Evolutionary conservation across 92 coral and sea anemone species (phyloP).

Genomic region (Epizoanthus stellaris): DNA sequence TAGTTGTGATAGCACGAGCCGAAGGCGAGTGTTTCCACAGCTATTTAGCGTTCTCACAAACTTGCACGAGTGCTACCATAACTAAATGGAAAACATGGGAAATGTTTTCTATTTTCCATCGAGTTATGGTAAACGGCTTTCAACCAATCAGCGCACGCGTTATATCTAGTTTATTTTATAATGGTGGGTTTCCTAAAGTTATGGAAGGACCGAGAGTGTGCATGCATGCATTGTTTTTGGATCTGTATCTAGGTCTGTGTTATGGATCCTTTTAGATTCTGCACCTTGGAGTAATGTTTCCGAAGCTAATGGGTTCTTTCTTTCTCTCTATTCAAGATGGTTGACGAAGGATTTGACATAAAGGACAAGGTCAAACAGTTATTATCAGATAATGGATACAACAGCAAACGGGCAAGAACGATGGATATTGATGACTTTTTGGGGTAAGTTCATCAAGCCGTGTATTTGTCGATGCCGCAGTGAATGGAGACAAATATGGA

Average conservation of each 20-base stretch:
- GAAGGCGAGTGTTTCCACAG: too few species aligned
- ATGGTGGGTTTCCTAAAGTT: too few species aligned
- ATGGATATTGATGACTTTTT: slow-evolving; percentile 99
- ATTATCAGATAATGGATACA: slow-evolving; percentile 75
- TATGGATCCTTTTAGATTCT: neutral
- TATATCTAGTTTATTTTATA: too few species aligned
- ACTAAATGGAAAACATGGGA: too few species aligned
- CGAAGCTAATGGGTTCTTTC: neutral
- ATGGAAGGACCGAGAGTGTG: neutral
- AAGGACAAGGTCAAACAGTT: slow-evolving; percentile 79
- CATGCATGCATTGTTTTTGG: too few species aligned
- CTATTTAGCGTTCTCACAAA: too few species aligned
- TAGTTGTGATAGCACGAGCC: too few species aligned
- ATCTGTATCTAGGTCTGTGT: neutral
- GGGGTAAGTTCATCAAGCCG: slow-evolving; percentile 64
- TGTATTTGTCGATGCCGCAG: neutral
- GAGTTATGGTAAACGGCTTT: too few species aligned
- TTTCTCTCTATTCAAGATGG: slow-evolving; percentile 56
- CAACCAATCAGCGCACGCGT: too few species aligned
- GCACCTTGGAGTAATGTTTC: neutral
- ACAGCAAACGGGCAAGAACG: slow-evolving; percentile 90
- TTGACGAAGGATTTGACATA: slow-evolving; percentile 87
- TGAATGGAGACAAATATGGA: neutral
- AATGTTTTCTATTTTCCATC: too few species aligned
- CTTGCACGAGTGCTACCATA: too few species aligned